A percentile compares a stretch with the other conserved stretches of the same genome.
Conservation (phyloP, 2,888 invertebrate genomes). For the Acleris literana region DNA sequence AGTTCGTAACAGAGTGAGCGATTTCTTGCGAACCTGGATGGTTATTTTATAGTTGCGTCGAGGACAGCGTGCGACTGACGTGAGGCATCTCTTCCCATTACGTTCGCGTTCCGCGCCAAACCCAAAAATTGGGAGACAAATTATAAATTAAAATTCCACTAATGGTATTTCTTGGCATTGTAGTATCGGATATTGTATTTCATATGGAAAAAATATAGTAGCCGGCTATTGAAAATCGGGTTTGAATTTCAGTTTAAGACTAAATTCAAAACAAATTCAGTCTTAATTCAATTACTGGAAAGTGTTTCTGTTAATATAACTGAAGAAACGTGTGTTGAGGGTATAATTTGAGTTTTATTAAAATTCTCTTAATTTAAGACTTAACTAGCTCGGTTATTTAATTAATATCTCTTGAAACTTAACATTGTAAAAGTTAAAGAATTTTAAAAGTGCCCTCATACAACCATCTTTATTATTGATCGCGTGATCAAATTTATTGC, state of each 20-base stretch:
- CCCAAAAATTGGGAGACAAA: constrained; percentile 68
- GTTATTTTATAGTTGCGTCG: constrained; percentile 51
- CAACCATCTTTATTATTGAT: constrained; percentile 66
- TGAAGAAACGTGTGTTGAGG: too few relatives aligned
- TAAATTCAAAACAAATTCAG: too few relatives aligned
- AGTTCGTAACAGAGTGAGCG: constrained; percentile 41
- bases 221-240: constrained; percentile 5
- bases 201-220: neutral
- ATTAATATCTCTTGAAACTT: neutral
- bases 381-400: neutral
- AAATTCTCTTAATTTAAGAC: neutral
- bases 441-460: neutral
- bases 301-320: too few relatives aligned
- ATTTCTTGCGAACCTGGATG: constrained; percentile 53
- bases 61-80: constrained; percentile 68
- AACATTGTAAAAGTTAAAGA: neutral
- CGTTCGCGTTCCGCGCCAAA: constrained; percentile 60
- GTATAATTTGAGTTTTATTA: too few relatives aligned
- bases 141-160: constrained; percentile 73
- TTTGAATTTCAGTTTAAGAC: too few relatives aligned
- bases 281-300: too few relatives aligned
- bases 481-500: constrained; percentile 66
- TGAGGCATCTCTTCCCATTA: constrained; percentile 68
- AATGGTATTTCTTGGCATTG: constrained; percentile 37
- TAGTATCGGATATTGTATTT: constrained; percentile 7